Base-by-base conservation (phyloP, 2,797 vertebrate species). In the Lophotriccus pileatus region DNA sequence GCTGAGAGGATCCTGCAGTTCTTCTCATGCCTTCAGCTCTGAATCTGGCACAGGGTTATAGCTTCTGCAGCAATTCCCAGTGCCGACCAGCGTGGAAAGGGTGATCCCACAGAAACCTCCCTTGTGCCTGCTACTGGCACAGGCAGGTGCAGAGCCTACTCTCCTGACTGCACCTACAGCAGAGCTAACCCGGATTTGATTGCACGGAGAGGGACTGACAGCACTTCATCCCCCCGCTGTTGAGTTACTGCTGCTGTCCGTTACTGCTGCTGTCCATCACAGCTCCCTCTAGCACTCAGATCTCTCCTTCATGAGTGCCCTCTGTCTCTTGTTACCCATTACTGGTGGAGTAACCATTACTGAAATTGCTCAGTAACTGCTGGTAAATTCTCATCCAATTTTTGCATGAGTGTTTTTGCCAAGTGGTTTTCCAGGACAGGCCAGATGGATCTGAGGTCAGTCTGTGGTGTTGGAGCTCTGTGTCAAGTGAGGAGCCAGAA, bases 131-230 rank as follows among this genome's bases (percentile, higher is more conserved):
- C 53, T 60, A 0, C 41, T 90, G 83, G 69, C 58, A 43, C 27
- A 25, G 34, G 53, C 69, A 50, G 1, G 7, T 58, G 36, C 1
- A 0, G 49, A 87, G 75, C 58, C 64, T 53, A 9, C 34, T 80
- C 12, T 9, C 5, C 1, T 30, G 73, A 2, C 17, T 55, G 60
- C 37, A 81, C 59, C 55, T 53, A 64, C 62, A 88, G 77, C 77
- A 81, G 43, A 68, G 39, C 46, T 88, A 43, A 88, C 84, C 70
- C 68, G 59, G 46, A 11, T 87, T 93, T 86, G 88, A 72, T 23
- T 79, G 74, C 74, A 22, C 22, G 5, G n/a, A 10, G 53, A 66
- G 47, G 62, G 53, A 53, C 46, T 72, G 74, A 58, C 46, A 75
- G 66, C 6, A 1, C 66, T 90, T 91, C 59, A 44, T 14, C 37